Evolutionary conservation across 2,113 vertebrate genomes (phyloP).

Genomic region (Osmerus mordax): DNA sequence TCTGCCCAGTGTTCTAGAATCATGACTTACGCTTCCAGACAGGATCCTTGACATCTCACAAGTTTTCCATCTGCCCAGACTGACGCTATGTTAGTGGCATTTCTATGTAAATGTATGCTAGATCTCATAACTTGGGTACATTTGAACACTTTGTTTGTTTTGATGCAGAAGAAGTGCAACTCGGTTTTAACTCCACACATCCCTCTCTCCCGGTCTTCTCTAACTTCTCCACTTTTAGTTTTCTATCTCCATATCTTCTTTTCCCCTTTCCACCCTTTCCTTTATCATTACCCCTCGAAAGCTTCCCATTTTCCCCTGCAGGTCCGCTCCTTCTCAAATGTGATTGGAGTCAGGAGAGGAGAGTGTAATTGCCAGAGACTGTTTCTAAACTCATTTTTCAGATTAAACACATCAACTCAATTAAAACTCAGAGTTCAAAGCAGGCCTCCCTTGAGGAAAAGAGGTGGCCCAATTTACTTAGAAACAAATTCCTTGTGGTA

Average conservation of each 20-base stretch:
- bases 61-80: too few species aligned
- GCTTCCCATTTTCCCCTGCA: slow-evolving; percentile 6
- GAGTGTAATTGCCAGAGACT: slow-evolving; percentile 3
- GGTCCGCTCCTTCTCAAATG: slow-evolving; percentile 1
- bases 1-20: too few species aligned
- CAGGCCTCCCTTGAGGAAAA: slow-evolving; percentile 13
- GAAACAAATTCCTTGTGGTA: slow-evolving; percentile 46
- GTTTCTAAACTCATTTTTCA: slow-evolving; percentile 25
- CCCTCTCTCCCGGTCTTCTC: not conserved
- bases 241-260: not conserved
- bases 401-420: slow-evolving; percentile 36
- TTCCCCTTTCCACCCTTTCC: not conserved
- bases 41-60: too few species aligned
- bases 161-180: too few species aligned
- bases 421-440: slow-evolving; percentile 25
- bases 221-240: not conserved
- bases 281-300: slow-evolving; percentile 25
- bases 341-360: slow-evolving; percentile 22
- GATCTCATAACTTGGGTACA: too few species aligned
- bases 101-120: too few species aligned
- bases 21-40: too few species aligned
- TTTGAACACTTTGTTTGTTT: too few species aligned
- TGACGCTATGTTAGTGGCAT: too few species aligned
- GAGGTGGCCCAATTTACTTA: slow-evolving; percentile 25
- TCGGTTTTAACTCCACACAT: not conserved